A percentile compares a stretch with the other conserved stretches of the same genome.
These are phyloP conservation scores for Elegia similella DNA, from an alignment of 2,888 invertebrate species.

Conservation along the genomic window DNA sequence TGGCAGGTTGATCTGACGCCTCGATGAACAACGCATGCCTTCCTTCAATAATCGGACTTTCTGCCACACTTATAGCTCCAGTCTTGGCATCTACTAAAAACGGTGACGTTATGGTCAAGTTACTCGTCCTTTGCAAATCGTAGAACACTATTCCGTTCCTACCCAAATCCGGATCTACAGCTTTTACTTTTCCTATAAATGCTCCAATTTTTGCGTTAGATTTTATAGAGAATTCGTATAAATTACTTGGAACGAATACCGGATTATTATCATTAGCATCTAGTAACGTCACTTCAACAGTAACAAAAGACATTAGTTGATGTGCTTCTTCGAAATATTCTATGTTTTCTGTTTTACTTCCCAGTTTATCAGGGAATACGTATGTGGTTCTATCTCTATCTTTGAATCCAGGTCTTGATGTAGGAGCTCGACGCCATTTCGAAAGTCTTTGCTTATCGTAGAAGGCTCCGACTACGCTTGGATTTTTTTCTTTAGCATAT, in stretches of 20 bases:
- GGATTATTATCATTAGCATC: constrained; percentile 97
- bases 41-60: constrained; percentile 85
- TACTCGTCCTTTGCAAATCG: constrained; percentile 86
- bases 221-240: constrained; percentile 89
- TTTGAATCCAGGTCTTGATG: constrained; percentile 43
- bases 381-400: constrained; percentile 74
- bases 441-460: constrained; percentile 63
- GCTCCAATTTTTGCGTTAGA: constrained; percentile 86
- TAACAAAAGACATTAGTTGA: constrained; percentile 81
- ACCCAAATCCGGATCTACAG: constrained; percentile 91
- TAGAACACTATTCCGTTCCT: constrained; percentile 87
- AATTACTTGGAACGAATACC: constrained; percentile 90
- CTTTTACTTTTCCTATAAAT: constrained; percentile 89
- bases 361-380: constrained; percentile 70
- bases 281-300: constrained; percentile 90
- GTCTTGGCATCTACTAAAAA: constrained; percentile 87
- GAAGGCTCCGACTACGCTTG: constrained; percentile 83
- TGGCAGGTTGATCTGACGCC: constrained; percentile 91
- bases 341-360: constrained; percentile 63
- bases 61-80: constrained; percentile 85
- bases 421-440: constrained; percentile 62
- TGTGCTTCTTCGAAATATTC: constrained; percentile 63
- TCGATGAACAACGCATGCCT: constrained; percentile 91
- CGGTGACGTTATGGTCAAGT: constrained; percentile 83
- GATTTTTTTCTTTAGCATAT: constrained; percentile 88